These are phyloP conservation scores for Physella acuta DNA, from an alignment of 1,140 invertebrate species.

Conservation along the genomic window DNA sequence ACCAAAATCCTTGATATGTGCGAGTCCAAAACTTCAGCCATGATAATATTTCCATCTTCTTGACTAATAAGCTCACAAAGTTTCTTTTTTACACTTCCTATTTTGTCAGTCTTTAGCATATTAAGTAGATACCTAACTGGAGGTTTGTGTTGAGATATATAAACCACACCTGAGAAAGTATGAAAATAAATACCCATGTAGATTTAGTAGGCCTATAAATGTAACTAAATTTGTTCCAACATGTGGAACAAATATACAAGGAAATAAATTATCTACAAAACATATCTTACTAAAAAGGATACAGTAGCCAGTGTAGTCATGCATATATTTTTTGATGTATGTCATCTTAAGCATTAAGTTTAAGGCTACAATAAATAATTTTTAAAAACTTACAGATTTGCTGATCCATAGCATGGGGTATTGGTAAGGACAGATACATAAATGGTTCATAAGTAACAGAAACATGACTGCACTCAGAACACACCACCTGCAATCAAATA, in stretches of 20 bases:
- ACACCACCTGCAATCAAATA: conserved; percentile 72
- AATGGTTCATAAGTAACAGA: conserved; percentile 76
- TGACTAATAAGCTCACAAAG: conserved; percentile 9
- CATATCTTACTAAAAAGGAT: no score
- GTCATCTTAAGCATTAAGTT: no score
- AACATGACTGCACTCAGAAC: conserved; percentile 69
- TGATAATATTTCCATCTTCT: conserved; percentile 57
- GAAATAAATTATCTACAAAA: no score
- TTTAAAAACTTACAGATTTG: conserved; percentile 61
- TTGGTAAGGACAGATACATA: conserved; percentile 73
- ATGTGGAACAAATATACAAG: no score
- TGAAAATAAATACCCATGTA: neutral
- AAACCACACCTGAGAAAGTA: conserved; percentile 64
- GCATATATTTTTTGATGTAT: no score
- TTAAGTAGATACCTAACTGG: conserved; percentile 66
- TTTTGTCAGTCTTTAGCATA: conserved; percentile 68
- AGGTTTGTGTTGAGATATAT: conserved; percentile 62
- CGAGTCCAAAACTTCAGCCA: conserved; percentile 70
- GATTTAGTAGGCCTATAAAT: neutral
- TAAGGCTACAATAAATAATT: neutral
- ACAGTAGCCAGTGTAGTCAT: no score
- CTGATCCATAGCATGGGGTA: conserved; percentile 71
- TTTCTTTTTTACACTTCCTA: conserved; percentile 42
- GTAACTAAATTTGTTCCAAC: no score
- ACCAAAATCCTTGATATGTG: conserved; percentile 70